A percentile compares a stretch with the other conserved stretches of the same genome.
Evolutionary conservation across 2,113 vertebrate species (phyloP).

Genomic region (Holacanthus passer): DNA sequence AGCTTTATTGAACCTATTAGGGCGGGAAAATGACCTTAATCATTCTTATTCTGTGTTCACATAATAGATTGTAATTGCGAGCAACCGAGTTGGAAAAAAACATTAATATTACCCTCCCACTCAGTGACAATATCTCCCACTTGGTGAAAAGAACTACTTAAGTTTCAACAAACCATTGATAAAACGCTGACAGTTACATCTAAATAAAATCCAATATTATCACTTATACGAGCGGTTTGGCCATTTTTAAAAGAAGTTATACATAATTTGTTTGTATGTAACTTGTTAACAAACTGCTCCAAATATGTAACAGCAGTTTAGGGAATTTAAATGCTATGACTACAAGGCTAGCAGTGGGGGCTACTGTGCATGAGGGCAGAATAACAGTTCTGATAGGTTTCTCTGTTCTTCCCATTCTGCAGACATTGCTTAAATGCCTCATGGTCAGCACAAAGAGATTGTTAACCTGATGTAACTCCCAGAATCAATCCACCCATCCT

Average conservation of each 20-base stretch:
- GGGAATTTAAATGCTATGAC: neutral
- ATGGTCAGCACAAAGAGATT: neutral
- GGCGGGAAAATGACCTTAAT: neutral
- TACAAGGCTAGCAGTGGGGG: neutral
- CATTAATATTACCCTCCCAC: neutral
- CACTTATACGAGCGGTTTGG: neutral
- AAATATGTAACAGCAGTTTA: neutral
- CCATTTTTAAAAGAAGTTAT: neutral
- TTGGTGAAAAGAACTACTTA: neutral
- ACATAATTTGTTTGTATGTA: neutral
- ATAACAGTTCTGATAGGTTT: no score
- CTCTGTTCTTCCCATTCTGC: no score
- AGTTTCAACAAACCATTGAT: neutral
- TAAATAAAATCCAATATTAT: no score
- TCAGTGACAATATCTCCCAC: neutral
- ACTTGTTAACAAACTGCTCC: neutral
- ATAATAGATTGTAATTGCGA: neutral
- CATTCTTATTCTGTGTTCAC: neutral
- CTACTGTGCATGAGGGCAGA: no score
- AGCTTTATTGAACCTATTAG: slow-evolving; percentile 3
- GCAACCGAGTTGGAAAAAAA: neutral
- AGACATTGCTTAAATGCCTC: no score
- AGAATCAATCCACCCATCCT: neutral
- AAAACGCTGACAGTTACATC: no score
- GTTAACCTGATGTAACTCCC: neutral